These are phyloP conservation scores for Sepioteuthis lessoniana DNA, from an alignment of 2,888 invertebrate species.

Conservation along the genomic window DNA sequence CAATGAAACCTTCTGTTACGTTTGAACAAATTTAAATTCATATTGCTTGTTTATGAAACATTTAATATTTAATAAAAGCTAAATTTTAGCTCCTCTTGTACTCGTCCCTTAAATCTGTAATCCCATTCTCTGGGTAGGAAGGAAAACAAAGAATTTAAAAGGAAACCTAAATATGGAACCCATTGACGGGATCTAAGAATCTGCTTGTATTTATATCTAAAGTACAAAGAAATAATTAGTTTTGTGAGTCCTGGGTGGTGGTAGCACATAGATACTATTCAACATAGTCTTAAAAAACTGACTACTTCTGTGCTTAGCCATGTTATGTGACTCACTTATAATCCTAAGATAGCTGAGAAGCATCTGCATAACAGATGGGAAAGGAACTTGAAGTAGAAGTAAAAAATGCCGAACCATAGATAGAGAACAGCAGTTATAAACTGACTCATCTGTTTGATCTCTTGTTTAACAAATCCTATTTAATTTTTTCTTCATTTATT, in stretches of 20 bases:
- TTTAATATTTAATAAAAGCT: not conserved
- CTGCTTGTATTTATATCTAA: not conserved
- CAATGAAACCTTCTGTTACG: no score
- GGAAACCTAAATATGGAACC: not conserved
- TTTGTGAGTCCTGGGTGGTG: slow-evolving; percentile 21
- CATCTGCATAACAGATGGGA: slow-evolving; percentile 20
- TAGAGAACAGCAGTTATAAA: not conserved
- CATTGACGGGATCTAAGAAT: not conserved
- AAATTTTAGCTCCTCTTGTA: not conserved
- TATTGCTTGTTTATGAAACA: not conserved
- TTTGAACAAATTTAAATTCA: no score
- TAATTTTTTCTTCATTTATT: not conserved
- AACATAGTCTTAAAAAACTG: not conserved
- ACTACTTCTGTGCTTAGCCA: not conserved
- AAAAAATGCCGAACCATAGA: not conserved
- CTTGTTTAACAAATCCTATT: not conserved
- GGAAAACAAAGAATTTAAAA: not conserved
- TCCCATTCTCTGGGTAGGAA: not conserved
- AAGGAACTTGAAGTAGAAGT: not conserved
- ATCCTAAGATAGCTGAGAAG: not conserved
- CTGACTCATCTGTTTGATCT: slow-evolving; percentile 1
- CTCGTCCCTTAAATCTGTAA: not conserved
- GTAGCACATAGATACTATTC: slow-evolving; percentile 4
- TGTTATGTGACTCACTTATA: slow-evolving; percentile 8
- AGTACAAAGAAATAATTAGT: not conserved